These are phyloP conservation scores for Mantis religiosa DNA, from an alignment of 2,888 invertebrate species.

Conservation along the genomic window DNA sequence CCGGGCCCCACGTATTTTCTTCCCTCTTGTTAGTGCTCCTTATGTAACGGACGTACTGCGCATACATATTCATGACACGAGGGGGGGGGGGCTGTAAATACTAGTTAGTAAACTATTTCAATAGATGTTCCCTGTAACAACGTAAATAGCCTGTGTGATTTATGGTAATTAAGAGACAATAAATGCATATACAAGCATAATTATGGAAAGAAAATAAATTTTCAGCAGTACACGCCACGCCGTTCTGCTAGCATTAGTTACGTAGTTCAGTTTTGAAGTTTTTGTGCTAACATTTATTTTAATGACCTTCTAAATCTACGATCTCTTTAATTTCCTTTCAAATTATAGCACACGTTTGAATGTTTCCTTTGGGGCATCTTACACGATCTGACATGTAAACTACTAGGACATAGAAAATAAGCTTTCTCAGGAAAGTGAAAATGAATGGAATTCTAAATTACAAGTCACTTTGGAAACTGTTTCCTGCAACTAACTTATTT, in stretches of 20 bases:
- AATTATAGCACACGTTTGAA: no score
- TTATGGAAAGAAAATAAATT: not conserved
- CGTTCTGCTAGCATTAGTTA: not conserved
- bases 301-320: no score
- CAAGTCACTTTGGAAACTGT: no score
- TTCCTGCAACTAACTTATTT: no score
- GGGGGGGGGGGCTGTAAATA: not conserved
- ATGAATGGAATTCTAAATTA: no score
- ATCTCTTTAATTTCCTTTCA: no score
- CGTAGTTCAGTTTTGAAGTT: not conserved
- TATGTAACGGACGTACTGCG: not conserved
- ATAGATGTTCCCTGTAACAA: not conserved
- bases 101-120: not conserved
- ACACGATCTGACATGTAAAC: no score
- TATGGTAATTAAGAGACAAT: not conserved
- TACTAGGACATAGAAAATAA: no score
- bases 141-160: not conserved
- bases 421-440: no score
- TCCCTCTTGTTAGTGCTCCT: not conserved
- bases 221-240: not conserved
- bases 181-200: not conserved
- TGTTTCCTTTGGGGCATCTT: no score
- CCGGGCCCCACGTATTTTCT: constrained; percentile 1
- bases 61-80: not conserved
- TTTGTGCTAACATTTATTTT: not conserved